Evolutionary conservation across 1,140 invertebrate species (phyloP), one percentile per base, ranked within the genome.

Genomic region (Telenomus remus): DNA sequence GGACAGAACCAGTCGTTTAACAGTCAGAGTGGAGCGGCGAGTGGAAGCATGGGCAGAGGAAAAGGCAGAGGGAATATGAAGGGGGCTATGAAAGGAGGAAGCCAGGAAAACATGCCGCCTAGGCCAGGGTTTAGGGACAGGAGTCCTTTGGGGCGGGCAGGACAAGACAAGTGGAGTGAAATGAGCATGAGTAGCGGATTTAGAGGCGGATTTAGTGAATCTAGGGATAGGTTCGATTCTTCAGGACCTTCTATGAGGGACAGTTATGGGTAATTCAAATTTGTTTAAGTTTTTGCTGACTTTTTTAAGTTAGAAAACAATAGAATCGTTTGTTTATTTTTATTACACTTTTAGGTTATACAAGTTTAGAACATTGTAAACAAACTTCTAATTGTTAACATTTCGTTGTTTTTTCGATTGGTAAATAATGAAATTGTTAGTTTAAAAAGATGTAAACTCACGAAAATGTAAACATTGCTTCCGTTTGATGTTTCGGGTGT

Each of bases 51-150:
- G 42, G 78, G 78, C 0, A 33, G 73, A 33, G 74, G 74, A 0
- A 71, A 64, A 53, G 75, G 79, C n/a, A 16, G 63, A 33, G 66
- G 61, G 33, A 70, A 69, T 16, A 76, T 69, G 43, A 66, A 66
- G 14, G 77, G 75, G 0, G n/a, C n/a, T n/a, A 61, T 72, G 13
- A 71, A 74, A n/a, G n/a, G n/a, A 51, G 35, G 42, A 1, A 54
- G 54, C 19, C 76, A 70, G n/a, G 69, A 70, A 51, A 78, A 70
- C n/a, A 73, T 78, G 60, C 44, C 48, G 0, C 39, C 63, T 48
- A 73, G 50, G 43, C 47, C 55, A 19, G 81, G 76, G 72, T 87
- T 85, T 43, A 72, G 86, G 57, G 87, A 88, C 65, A 78, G 86
- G 15, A 88, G 86, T 68, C 86, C 86, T 4, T 66, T 88, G 37